Evolutionary conservation across 2,888 invertebrate genomes (phyloP).

Genomic region (Eilema caniola): DNA sequence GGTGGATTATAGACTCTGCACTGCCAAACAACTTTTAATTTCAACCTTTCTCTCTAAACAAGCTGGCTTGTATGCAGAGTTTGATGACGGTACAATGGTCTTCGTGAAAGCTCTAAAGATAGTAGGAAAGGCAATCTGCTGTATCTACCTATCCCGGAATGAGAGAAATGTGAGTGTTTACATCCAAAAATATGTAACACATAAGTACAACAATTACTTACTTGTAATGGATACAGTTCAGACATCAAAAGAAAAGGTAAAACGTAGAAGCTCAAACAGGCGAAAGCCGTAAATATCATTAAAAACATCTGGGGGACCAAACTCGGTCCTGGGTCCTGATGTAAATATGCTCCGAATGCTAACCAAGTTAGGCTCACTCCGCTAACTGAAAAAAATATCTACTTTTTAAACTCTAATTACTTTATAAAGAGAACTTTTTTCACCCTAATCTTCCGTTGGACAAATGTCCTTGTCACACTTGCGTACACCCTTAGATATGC

Average conservation of each 20-base stretch:
- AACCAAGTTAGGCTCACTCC: constrained; percentile 60
- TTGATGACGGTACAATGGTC: no score
- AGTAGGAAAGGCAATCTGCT: not conserved
- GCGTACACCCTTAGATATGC: no score
- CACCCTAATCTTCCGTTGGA: no score
- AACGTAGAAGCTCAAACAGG: constrained; percentile 65
- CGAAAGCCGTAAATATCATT: constrained; percentile 57
- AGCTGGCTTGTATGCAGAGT: no score
- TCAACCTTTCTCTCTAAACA: no score
- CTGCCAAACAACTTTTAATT: no score
- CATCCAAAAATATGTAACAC: not conserved
- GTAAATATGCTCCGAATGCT: constrained; percentile 47
- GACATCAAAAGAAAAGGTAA: constrained; percentile 68
- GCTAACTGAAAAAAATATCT: constrained; percentile 55
- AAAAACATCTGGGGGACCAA: constrained; percentile 58
- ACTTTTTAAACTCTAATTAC: not conserved
- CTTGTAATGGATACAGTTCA: constrained; percentile 74
- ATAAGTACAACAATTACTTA: constrained; percentile 42
- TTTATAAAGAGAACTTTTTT: no score
- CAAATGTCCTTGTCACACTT: no score
- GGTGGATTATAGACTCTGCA: no score
- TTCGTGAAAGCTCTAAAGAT: no score
- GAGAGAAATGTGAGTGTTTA: no score
- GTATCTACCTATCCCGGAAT: not conserved
- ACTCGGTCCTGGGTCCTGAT: constrained; percentile 31